Evolutionary conservation across 1,140 invertebrate species (phyloP), one percentile per base, ranked within the genome.

Genomic region (Diorhabda sublineata): DNA sequence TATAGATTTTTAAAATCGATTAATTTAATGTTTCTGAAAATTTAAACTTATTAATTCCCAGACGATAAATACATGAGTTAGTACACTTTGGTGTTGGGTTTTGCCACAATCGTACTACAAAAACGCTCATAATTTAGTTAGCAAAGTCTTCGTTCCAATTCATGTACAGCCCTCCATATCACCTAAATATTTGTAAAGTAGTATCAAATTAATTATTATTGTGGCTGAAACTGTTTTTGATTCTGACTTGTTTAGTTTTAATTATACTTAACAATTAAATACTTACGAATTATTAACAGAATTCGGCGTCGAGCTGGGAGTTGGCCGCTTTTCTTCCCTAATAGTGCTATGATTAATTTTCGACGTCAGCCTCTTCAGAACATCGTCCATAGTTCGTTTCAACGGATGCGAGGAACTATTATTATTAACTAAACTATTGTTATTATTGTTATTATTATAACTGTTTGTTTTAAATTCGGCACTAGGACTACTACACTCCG

Each of bases 381-480:
- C 91, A 83, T 93, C 90, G 83, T 93, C 91, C 91, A 93, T 92
- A n/a, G 91, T 90, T 75, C 90, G 82, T 79, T 90, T 87, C 69
- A 85, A 83, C 5, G 85, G 73, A 74, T 81, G 78, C 66, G 77
- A 76, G 75, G 76, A 78, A 79, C 81, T 84, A 73, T 84, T 85
- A 69, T 84, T 84, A 67, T 83, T 85, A 63, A 80, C 80, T 61
- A 81, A 83, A 70, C 80, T 83, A 74, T 75, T 83, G 72, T 82
- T 84, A 72, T 84, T 83, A 76, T 85, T 87, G 76, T 85, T 87
- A 75, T 87, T 85, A 69, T 79, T 78, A 74, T 78, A 77, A 71
- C 81, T 74, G 73, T 75, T 81, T 44, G 83, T 83, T 75, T 86
- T 86, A 56, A 87, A 82, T 67, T 87, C 86, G 52, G 86, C 85